These are phyloP conservation scores for Dysidea cf. avara DNA, from an alignment of 37 sponge, comb jelly and placozoan species.

Conservation along the genomic window DNA sequence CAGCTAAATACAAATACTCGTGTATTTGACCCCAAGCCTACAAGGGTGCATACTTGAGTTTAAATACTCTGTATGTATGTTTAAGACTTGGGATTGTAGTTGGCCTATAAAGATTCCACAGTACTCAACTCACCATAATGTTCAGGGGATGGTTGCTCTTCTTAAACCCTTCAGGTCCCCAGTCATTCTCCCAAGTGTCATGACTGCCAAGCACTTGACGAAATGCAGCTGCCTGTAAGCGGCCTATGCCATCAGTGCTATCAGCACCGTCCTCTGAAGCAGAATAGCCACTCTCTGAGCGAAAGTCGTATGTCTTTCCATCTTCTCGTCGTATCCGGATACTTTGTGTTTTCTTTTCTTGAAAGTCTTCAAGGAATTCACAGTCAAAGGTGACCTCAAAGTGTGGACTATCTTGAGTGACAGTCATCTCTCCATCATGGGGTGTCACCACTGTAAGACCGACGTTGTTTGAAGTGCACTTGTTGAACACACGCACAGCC, in stretches of 20 bases:
- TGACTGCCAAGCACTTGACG: too few relatives aligned
- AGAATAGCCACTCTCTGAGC: neutral
- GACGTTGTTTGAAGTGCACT: slow-evolving; percentile 65
- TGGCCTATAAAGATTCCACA: too few relatives aligned
- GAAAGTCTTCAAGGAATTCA: slow-evolving; percentile 75
- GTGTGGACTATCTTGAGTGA: slow-evolving; percentile 32
- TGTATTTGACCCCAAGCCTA: too few relatives aligned
- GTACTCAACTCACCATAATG: slow-evolving; percentile 64
- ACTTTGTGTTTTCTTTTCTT: slow-evolving; percentile 16
- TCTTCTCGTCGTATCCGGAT: too few relatives aligned
- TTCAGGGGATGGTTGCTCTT: slow-evolving; percentile 40
- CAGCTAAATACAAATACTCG: too few relatives aligned
- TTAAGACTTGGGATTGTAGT: too few relatives aligned
- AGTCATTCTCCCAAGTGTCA: slow-evolving; percentile 3
- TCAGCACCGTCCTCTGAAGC: neutral
- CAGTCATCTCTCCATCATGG: too few relatives aligned
- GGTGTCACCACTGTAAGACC: slow-evolving; percentile 20
- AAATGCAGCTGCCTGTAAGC: neutral
- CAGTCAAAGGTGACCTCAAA: slow-evolving; percentile 52
- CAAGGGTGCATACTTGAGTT: too few relatives aligned
- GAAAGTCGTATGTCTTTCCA: too few relatives aligned
- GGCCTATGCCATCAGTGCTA: neutral
- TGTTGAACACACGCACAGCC: slow-evolving; percentile 75
- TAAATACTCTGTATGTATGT: too few relatives aligned
- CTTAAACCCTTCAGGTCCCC: slow-evolving; percentile 64